Percentiles rank a stretch among this genome's conserved stretches.
phyloP scores from a whole-genome alignment of 2,113 vertebrate genomes.

The Sclerurus mexicanus region DNA sequence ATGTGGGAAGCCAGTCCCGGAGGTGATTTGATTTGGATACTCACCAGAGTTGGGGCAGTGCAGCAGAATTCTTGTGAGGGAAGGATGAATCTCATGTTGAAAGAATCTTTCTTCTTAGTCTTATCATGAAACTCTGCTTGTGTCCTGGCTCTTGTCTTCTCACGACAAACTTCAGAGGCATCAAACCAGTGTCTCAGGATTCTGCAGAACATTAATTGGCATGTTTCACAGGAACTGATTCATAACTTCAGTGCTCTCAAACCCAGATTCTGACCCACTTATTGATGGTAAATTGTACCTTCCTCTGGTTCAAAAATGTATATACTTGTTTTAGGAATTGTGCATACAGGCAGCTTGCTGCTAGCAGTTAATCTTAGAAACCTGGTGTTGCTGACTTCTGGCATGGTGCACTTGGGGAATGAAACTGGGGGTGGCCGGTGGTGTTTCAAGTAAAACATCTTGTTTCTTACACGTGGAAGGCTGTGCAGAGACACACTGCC shows the following conservation, averaged over 20 bases:
- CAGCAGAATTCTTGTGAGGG: not conserved
- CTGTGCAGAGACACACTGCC: not conserved
- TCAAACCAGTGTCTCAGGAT: not conserved
- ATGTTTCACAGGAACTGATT: not conserved
- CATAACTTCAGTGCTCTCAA: not conserved
- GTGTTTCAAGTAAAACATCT: not conserved
- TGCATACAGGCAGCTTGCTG: not conserved
- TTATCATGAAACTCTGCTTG: not conserved
- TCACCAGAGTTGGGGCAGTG: accelerated
- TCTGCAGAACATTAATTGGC: not conserved
- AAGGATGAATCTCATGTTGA: not conserved
- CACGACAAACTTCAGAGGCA: not conserved
- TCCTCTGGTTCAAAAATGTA: not conserved
- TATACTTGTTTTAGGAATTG: not conserved
- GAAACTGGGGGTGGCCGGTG: not conserved
- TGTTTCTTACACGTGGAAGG: not conserved
- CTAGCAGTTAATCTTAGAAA: not conserved
- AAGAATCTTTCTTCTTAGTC: not conserved
- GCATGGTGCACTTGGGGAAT: not conserved
- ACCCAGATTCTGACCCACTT: not conserved
- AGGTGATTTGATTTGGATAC: not conserved
- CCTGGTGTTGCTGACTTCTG: not conserved
- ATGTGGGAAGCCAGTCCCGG: not conserved
- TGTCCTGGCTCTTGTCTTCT: not conserved
- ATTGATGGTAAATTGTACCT: not conserved